Evolutionary conservation across 2,797 vertebrate genomes (phyloP).

Genomic region (Malacoraja senta): DNA sequence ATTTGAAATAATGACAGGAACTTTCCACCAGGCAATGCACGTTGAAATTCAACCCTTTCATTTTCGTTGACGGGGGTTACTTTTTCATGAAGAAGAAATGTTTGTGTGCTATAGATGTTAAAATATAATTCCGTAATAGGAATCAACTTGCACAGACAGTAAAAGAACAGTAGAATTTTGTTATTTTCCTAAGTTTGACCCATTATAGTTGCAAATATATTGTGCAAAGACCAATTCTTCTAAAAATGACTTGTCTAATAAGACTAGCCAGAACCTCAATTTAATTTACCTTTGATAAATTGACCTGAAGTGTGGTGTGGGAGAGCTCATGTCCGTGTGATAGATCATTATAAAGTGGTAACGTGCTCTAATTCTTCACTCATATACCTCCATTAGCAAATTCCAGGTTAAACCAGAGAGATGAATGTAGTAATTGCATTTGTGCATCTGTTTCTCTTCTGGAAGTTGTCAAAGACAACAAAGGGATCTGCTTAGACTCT

Average conservation of each 20-base stretch:
- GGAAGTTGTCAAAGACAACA: neutral
- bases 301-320: neutral
- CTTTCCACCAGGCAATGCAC: neutral
- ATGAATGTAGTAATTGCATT: neutral
- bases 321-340: neutral
- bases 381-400: neutral
- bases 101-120: neutral
- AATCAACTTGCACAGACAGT: neutral
- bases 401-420: neutral
- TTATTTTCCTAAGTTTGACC: neutral
- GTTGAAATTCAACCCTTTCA: neutral
- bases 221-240: neutral
- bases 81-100: neutral
- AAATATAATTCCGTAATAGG: neutral
- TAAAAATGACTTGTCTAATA: neutral
- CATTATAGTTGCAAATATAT: neutral
- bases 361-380: neutral
- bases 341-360: neutral
- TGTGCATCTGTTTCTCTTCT: neutral
- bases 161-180: neutral
- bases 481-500: neutral
- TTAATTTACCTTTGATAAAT: neutral
- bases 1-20: neutral
- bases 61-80: neutral
- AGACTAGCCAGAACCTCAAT: neutral